phyloP scores from a whole-genome alignment of 2,113 vertebrate species.

The Synchiropus splendidus region DNA sequence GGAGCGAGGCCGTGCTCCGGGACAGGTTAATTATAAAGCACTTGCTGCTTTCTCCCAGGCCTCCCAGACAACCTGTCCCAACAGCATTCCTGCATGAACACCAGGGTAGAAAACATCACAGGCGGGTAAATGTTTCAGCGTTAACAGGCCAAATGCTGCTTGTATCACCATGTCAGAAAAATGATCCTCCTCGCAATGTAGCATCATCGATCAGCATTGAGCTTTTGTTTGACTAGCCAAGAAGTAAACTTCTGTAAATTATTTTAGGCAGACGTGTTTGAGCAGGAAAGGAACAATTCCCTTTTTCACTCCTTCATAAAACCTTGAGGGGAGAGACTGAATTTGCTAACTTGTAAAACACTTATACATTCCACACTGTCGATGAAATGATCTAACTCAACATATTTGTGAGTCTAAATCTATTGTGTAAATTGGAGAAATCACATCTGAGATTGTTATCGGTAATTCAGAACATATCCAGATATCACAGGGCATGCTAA shows the following conservation, averaged over 20 bases:
- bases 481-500: conserved; percentile 33
- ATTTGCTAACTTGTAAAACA: no score
- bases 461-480: conserved; percentile 8
- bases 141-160: conserved; percentile 18
- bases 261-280: conserved; percentile 3
- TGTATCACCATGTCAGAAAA: conserved; percentile 18
- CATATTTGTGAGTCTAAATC: background rate
- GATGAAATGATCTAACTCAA: background rate
- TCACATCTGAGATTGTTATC: background rate
- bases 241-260: conserved; percentile 3
- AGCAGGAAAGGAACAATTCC: no score
- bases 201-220: background rate
- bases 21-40: conserved; percentile 63
- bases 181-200: conserved; percentile 10
- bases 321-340: no score
- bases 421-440: no score
- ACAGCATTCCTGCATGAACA: conserved; percentile 35
- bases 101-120: conserved; percentile 17
- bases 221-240: conserved; percentile 6
- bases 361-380: no score
- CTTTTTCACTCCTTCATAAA: no score
- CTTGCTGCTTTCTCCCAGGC: conserved; percentile 28
- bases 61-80: conserved; percentile 39
- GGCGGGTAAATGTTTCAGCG: conserved; percentile 16
- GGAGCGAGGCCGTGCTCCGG: conserved; percentile 24